Evolutionary conservation across 2,113 vertebrate species (phyloP).

Genomic region (Echinops telfairi): DNA sequence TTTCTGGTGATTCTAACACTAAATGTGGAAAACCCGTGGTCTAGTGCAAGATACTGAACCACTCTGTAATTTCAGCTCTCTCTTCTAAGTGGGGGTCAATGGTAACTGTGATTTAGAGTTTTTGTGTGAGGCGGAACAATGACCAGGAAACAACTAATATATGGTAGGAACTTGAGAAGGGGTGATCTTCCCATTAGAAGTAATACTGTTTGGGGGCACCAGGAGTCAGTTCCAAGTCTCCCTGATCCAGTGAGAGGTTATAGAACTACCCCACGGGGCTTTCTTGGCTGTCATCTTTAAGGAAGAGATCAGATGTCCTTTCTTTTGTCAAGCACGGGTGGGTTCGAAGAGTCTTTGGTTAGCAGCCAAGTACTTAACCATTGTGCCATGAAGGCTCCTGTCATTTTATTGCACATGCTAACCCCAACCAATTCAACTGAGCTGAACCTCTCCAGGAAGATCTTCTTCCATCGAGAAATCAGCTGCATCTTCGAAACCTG

Average conservation of each 20-base stretch:
- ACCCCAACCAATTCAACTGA: neutral
- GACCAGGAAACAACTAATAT: neutral
- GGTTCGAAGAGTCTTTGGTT: neutral
- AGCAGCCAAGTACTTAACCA: neutral
- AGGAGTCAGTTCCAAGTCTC: neutral
- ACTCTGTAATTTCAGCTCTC: fast-evolving
- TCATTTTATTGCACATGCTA: neutral
- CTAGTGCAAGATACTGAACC: no score
- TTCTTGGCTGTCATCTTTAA: neutral
- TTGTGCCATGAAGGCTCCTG: neutral
- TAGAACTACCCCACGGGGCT: neutral
- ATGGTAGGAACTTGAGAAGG: fast-evolving
- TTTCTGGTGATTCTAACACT: neutral
- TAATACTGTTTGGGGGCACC: neutral
- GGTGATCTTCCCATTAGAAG: neutral
- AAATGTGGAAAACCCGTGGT: no score
- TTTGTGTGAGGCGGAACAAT: neutral
- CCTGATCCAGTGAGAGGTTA: no score
- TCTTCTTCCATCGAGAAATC: neutral
- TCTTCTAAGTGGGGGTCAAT: neutral
- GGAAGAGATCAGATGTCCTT: neutral
- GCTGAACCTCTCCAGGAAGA: no score
- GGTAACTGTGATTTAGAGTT: neutral
- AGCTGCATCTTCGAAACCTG: neutral
- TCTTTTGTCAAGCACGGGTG: neutral